Conservation (phyloP, 2,797 vertebrate species). For the Potorous gilbertii region DNA sequence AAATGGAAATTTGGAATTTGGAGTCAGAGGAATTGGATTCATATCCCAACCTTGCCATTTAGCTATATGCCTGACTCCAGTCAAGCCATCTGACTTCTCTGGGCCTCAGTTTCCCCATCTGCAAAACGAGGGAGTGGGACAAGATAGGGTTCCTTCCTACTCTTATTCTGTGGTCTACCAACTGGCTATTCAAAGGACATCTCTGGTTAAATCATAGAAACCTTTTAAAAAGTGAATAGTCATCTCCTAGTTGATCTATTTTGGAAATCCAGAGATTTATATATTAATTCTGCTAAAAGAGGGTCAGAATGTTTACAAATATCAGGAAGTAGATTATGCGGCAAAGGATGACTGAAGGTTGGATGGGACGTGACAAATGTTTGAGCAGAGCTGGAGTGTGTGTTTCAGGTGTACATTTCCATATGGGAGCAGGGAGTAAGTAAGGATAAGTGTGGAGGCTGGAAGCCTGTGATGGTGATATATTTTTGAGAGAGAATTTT, state of each 20-base stretch:
- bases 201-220: neutral
- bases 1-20: neutral
- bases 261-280: neutral
- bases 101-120: neutral
- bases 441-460: neutral
- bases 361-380: neutral
- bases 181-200: neutral
- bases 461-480: neutral
- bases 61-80: neutral
- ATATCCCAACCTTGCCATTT: neutral
- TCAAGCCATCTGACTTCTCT: neutral
- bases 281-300: neutral
- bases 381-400: neutral
- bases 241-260: neutral
- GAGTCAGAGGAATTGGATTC: neutral
- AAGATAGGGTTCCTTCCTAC: neutral
- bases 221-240: neutral
- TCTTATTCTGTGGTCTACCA: neutral
- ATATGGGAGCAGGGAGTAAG: neutral
- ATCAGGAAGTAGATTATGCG: neutral
- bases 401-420: neutral
- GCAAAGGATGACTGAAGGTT: neutral
- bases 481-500: neutral
- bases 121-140: neutral
- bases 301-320: neutral